A percentile compares a stretch with the other conserved stretches of the same genome.
Evolutionary conservation across 2,888 invertebrate genomes (phyloP).

Genomic region (Drosophila hawaiiensis): DNA sequence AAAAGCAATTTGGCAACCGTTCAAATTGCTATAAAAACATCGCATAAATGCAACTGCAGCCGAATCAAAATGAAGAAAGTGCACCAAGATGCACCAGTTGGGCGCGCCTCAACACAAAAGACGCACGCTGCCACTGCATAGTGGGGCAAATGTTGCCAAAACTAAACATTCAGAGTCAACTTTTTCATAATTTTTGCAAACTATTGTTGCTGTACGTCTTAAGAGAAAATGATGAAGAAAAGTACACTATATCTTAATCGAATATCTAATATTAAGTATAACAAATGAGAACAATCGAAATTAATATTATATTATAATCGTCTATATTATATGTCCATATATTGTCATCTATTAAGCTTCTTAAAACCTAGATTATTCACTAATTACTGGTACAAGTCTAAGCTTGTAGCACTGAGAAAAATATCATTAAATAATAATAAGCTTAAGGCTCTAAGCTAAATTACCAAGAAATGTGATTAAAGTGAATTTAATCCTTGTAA

Average conservation of each 20-base stretch:
- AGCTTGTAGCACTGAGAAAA: neutral
- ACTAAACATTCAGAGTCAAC: neutral
- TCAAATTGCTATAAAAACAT: conserved; percentile 74
- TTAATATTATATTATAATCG: too few species aligned
- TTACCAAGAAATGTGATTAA: neutral
- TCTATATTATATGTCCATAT: too few species aligned
- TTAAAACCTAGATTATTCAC: neutral
- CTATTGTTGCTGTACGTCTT: neutral
- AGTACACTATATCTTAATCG: too few species aligned
- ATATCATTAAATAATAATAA: neutral
- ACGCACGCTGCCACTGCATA: conserved; percentile 24
- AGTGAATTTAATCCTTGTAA: neutral
- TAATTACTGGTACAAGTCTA: neutral
- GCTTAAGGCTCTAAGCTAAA: neutral
- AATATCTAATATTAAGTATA: too few species aligned
- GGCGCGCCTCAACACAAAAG: conserved; percentile 26
- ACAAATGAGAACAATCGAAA: too few species aligned
- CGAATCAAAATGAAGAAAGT: conserved; percentile 42
- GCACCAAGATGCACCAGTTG: conserved; percentile 22
- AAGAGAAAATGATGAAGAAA: too few species aligned
- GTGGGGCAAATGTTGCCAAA: conserved; percentile 15
- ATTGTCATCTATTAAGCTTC: too few species aligned
- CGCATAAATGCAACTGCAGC: conserved; percentile 73
- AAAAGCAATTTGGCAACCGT: conserved; percentile 75
- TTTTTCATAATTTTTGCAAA: neutral